Conservation (phyloP, 2,888 invertebrate genomes). For the Helleia helle region DNA sequence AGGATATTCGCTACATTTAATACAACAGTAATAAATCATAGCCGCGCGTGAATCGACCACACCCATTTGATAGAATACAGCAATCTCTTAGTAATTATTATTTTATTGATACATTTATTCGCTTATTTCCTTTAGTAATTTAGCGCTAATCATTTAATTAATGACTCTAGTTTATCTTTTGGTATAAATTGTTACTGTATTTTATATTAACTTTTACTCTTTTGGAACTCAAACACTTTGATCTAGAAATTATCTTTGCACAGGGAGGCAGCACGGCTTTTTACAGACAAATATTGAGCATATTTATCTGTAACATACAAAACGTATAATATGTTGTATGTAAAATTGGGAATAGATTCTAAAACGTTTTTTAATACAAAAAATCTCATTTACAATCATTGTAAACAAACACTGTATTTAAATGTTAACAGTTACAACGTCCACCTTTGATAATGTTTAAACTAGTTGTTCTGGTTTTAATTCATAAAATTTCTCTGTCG, state of each 20-base stretch:
- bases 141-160: constrained; percentile 44
- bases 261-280: too few relatives aligned
- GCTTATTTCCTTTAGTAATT: constrained; percentile 45
- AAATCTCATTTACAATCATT: background rate
- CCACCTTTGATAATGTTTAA: constrained; percentile 2
- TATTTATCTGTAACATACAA: too few relatives aligned
- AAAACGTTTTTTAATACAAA: too few relatives aligned
- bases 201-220: too few relatives aligned
- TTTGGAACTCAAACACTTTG: too few relatives aligned
- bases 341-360: too few relatives aligned
- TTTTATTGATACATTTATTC: constrained; percentile 63
- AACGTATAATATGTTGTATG: too few relatives aligned
- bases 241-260: too few relatives aligned
- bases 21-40: constrained; percentile 41
- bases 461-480: constrained; percentile 15
- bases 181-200: too few relatives aligned
- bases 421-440: background rate
- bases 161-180: background rate
- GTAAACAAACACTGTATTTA: too few relatives aligned
- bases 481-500: constrained; percentile 16
- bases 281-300: too few relatives aligned
- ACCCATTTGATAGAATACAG: constrained; percentile 42
- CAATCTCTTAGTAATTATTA: constrained; percentile 56
- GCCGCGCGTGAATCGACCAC: constrained; percentile 57
- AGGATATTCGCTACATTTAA: too few relatives aligned